These are phyloP conservation scores for Pandion haliaetus DNA, from an alignment of 2,113 vertebrate genomes.

Conservation along the genomic window DNA sequence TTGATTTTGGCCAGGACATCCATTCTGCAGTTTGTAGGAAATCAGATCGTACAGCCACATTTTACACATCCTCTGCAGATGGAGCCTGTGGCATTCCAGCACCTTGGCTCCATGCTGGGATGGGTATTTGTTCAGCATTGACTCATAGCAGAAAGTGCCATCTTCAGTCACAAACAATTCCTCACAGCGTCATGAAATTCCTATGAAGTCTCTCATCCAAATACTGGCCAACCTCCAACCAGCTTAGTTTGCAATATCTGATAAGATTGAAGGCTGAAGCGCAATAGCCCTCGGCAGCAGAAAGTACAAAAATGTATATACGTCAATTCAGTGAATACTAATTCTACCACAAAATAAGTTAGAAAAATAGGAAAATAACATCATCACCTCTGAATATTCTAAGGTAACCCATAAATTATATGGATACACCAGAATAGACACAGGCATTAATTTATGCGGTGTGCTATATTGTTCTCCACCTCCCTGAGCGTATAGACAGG, in stretches of 20 bases:
- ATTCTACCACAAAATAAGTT: neutral
- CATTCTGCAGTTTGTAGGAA: neutral
- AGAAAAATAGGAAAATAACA: neutral
- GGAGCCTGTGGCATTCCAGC: neutral
- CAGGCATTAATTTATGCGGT: rapidly evolving
- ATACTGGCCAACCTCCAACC: neutral
- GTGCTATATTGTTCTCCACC: neutral
- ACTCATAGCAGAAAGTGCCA: neutral
- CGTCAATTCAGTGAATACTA: neutral
- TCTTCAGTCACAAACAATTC: neutral
- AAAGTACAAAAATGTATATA: neutral
- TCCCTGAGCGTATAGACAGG: rapidly evolving
- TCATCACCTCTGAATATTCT: neutral
- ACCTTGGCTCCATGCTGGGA: neutral
- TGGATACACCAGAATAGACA: rapidly evolving
- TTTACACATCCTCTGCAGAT: neutral
- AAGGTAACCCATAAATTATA: neutral
- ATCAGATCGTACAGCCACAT: rapidly evolving
- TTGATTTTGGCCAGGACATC: neutral
- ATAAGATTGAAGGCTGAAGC: conserved; percentile 9
- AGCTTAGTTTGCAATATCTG: neutral
- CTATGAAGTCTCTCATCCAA: neutral
- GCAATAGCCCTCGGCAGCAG: neutral
- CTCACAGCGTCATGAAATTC: neutral
- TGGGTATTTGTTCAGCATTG: neutral